Percentiles rank a stretch among this genome's conserved stretches.
Evolutionary conservation across 2,113 vertebrate species (phyloP).

Genomic region (Festucalex cinctus): DNA sequence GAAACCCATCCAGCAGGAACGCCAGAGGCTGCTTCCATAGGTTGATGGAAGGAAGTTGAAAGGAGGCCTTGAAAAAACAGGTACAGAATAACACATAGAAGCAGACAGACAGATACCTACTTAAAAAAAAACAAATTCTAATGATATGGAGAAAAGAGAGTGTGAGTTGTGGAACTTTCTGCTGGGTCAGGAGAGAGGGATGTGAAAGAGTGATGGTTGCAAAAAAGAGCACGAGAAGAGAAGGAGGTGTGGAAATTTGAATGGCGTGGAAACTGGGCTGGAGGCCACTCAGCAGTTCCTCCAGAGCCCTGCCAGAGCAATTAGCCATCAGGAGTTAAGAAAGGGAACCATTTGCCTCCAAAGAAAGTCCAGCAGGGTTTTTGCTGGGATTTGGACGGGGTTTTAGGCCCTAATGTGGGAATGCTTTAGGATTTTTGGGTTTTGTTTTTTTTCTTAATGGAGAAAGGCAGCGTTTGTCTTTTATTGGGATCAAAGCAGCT

Average conservation of each 20-base stretch:
- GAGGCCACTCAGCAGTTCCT: slow-evolving; percentile 64
- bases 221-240: slow-evolving; percentile 26
- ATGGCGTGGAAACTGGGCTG: slow-evolving; percentile 68
- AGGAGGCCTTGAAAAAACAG: slow-evolving; percentile 12
- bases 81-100: slow-evolving; percentile 14
- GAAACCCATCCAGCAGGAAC: slow-evolving; percentile 16
- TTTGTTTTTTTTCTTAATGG: slow-evolving; percentile 63
- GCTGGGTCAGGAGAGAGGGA: slow-evolving; percentile 31
- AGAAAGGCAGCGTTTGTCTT: slow-evolving; percentile 56
- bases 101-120: slow-evolving; percentile 20
- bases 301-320: slow-evolving; percentile 65
- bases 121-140: slow-evolving; percentile 24
- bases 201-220: slow-evolving; percentile 34
- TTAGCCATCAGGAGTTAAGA: slow-evolving; percentile 62
- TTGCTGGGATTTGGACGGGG: slow-evolving; percentile 58
- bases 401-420: slow-evolving; percentile 49
- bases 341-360: slow-evolving; percentile 47
- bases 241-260: slow-evolving; percentile 50
- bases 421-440: slow-evolving; percentile 56
- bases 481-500: slow-evolving; percentile 60
- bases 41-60: slow-evolving; percentile 14
- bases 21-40: not conserved
- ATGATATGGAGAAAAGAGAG: slow-evolving; percentile 43
- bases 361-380: slow-evolving; percentile 55
- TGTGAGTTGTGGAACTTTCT: slow-evolving; percentile 31